Evolutionary conservation across 2,113 vertebrate species (phyloP).

Genomic region (Elephas maximus): DNA sequence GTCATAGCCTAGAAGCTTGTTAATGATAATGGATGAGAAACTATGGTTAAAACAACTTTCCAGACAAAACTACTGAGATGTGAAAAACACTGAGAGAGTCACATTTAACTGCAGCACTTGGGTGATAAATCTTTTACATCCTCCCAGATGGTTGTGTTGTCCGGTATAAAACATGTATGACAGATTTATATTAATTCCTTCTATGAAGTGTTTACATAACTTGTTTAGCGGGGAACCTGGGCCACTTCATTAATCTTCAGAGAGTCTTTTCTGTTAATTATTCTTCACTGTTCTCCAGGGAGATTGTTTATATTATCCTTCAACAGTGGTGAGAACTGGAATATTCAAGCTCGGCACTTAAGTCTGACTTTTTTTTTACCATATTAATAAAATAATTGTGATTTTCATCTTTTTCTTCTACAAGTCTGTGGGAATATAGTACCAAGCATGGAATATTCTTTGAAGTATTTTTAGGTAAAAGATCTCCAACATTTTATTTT

Average conservation of each 20-base stretch:
- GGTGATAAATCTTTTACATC: conserved; percentile 46
- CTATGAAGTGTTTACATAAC: background rate
- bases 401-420: background rate
- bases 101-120: background rate
- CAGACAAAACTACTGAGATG: conserved; percentile 55
- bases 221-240: background rate
- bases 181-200: conserved; percentile 22
- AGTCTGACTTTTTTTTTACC: background rate
- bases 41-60: conserved; percentile 8
- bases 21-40: conserved; percentile 69
- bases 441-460: background rate
- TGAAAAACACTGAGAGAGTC: conserved; percentile 11
- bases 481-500: background rate
- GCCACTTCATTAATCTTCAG: conserved; percentile 43
- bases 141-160: conserved; percentile 28
- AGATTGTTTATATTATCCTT: background rate
- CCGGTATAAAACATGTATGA: conserved; percentile 28
- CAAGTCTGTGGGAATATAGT: background rate
- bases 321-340: background rate
- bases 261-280: conserved; percentile 47
- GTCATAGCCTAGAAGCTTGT: conserved; percentile 33
- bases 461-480: background rate
- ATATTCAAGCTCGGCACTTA: background rate
- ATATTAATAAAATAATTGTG: background rate
- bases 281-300: background rate